phyloP scores from a whole-genome alignment of 2,888 invertebrate species.

The Rhingia campestris region DNA sequence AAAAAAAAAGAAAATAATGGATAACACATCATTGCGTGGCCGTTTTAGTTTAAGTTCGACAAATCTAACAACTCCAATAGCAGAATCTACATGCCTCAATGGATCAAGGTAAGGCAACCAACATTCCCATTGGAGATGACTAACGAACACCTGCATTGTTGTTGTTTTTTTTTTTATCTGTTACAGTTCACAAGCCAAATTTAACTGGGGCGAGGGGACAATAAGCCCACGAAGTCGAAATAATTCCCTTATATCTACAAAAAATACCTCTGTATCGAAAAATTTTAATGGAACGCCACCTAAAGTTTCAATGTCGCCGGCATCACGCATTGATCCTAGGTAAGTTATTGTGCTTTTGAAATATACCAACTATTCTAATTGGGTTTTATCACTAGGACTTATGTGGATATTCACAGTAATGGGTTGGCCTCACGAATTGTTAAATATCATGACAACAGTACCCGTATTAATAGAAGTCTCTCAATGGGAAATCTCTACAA shows the following conservation, averaged over 20 bases:
- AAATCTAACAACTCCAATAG: constrained; percentile 78
- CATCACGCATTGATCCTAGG: constrained; percentile 78
- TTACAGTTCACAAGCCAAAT: constrained; percentile 68
- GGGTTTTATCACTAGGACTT: constrained; percentile 76
- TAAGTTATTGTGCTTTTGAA: constrained; percentile 57
- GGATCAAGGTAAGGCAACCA: constrained; percentile 75
- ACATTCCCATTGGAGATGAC: not conserved
- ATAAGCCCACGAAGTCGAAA: constrained; percentile 75
- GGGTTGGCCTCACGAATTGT: constrained; percentile 84
- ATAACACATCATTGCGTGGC: constrained; percentile 76
- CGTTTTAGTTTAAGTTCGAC: constrained; percentile 79
- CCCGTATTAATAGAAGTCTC: constrained; percentile 79
- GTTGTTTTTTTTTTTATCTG: not conserved
- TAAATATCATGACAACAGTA: constrained; percentile 82
- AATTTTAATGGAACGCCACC: constrained; percentile 45
- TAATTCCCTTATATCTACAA: constrained; percentile 72
- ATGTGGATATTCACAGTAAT: constrained; percentile 84
- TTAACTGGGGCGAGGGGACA: constrained; percentile 76
- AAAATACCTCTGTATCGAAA: constrained; percentile 38
- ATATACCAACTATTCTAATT: not conserved
- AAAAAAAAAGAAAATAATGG: constrained; percentile 31
- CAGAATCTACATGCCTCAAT: constrained; percentile 81
- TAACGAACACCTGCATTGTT: not conserved
- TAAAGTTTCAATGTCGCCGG: constrained; percentile 53
- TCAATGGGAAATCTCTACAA: constrained; percentile 81